Conservation (phyloP, 2,113 vertebrate species). For the Chroicocephalus ridibundus region DNA sequence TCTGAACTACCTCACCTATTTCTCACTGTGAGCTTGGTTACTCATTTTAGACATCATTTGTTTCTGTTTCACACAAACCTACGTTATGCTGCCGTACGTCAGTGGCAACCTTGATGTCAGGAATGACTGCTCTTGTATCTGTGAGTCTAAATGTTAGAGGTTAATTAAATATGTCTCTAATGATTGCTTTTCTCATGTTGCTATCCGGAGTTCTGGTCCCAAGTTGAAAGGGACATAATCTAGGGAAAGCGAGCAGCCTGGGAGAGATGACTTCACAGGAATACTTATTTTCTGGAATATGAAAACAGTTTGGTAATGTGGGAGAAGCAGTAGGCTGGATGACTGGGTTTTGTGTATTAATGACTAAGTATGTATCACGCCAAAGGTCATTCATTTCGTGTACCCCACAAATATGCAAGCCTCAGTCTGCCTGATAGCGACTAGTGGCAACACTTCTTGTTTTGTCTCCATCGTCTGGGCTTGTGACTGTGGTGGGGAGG, state of each 20-base stretch:
- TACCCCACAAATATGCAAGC: neutral
- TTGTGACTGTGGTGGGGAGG: neutral
- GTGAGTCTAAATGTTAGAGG: neutral
- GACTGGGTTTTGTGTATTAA: neutral
- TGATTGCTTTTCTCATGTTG: neutral
- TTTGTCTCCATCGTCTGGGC: neutral
- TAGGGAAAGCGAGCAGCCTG: neutral
- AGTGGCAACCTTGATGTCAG: neutral
- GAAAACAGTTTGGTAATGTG: neutral
- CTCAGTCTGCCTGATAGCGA: neutral
- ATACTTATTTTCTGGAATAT: constrained; percentile 12
- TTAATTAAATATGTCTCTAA: neutral
- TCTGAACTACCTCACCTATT: neutral
- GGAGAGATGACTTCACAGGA: neutral
- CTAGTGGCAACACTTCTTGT: neutral
- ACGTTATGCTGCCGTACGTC: neutral
- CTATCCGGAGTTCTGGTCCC: neutral
- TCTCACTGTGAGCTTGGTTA: constrained; percentile 4
- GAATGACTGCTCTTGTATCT: neutral
- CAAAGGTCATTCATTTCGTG: constrained; percentile 8
- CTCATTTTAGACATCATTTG: constrained; percentile 3
- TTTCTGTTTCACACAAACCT: neutral
- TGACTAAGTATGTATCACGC: neutral
- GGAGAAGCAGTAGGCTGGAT: constrained; percentile 13
- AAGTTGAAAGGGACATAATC: neutral